Percentiles rank a stretch among this genome's conserved stretches.
Conservation (phyloP, 2,888 invertebrate species). For the Fabriciana adippe region DNA sequence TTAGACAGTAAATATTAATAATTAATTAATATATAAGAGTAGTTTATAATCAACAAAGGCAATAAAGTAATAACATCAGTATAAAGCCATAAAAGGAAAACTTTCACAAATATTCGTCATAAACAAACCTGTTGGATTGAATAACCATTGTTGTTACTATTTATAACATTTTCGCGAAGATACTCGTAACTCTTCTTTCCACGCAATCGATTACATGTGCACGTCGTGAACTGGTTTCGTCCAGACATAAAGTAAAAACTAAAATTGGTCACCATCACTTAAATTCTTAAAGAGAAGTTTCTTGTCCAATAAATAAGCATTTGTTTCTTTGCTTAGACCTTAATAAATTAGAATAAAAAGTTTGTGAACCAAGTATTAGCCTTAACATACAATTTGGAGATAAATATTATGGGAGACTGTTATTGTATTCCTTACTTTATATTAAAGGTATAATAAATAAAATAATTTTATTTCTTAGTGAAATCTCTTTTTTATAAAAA, state of each 20-base stretch:
- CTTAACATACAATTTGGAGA: no score
- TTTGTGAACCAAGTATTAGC: no score
- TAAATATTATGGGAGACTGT: no score
- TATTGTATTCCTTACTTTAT: no score
- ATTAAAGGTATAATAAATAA: no score
- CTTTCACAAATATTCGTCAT: conserved; percentile 28
- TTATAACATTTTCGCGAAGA: conserved; percentile 27
- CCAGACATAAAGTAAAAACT: conserved; percentile 7
- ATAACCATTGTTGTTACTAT: conserved; percentile 30
- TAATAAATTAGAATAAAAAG: no score
- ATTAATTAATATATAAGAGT: no score
- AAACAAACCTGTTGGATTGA: conserved; percentile 30
- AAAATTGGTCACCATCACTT: conserved; percentile 9
- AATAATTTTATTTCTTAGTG: no score
- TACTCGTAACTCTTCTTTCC: conserved; percentile 17
- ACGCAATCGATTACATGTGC: conserved; percentile 27
- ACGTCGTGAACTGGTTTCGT: conserved; percentile 8
- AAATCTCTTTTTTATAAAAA: no score
- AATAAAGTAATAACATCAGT: neutral
- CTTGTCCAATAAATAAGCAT: no score
- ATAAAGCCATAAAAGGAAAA: conserved; percentile 17
- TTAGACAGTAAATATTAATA: no score
- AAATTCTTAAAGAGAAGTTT: neutral
- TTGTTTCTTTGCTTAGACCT: no score
- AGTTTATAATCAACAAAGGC: neutral